Evolutionary conservation across 2,888 invertebrate species (phyloP).

Genomic region (Apodemia duryi): DNA sequence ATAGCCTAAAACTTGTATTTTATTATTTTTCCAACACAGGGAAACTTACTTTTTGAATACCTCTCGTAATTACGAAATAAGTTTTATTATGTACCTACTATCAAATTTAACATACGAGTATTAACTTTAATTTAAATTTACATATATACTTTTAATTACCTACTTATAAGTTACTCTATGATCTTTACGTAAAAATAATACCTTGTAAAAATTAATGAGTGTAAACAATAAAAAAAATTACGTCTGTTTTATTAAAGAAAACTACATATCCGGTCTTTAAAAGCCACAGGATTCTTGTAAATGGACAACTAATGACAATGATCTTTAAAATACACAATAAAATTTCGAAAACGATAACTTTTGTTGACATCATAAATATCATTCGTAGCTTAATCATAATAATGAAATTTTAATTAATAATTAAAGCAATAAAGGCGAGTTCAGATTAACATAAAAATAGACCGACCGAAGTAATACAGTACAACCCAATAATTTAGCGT

Average conservation of each 20-base stretch:
- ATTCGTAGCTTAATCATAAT: background rate
- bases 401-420: background rate
- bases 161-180: too few species aligned
- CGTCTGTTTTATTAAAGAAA: constrained; percentile 1
- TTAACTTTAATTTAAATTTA: too few species aligned
- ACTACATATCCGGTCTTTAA: constrained; percentile 1
- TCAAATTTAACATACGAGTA: too few species aligned
- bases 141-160: too few species aligned
- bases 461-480: background rate
- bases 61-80: too few species aligned
- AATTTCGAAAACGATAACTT: background rate
- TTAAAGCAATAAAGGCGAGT: constrained; percentile 19
- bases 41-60: too few species aligned
- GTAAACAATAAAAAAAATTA: constrained; percentile 4
- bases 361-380: background rate
- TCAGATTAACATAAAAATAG: background rate
- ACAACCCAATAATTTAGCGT: constrained; percentile 54
- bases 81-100: too few species aligned
- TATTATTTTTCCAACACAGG: too few species aligned
- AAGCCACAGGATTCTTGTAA: background rate
- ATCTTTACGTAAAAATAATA: background rate
- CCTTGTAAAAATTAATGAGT: background rate
- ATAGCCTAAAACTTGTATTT: too few species aligned
- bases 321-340: background rate
- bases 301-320: background rate